phyloP scores from a whole-genome alignment of 92 coral and sea anemone genomes.

The Epizoanthus stellaris region DNA sequence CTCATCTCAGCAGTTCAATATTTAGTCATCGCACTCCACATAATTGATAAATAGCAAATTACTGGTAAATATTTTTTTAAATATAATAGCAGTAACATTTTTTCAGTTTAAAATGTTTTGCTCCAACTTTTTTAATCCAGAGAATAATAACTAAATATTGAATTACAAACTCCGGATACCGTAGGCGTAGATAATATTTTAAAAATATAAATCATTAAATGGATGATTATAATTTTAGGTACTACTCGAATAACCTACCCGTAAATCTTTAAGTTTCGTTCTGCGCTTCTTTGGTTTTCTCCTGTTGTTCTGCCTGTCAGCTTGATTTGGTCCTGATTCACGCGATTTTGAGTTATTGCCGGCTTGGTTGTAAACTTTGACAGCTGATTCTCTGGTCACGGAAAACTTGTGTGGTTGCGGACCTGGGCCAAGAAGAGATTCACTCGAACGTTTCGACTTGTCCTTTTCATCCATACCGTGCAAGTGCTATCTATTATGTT shows the following conservation, averaged over 20 bases:
- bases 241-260: not conserved
- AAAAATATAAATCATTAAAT: too few species aligned
- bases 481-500: not conserved
- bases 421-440: not conserved
- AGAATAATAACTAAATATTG: too few species aligned
- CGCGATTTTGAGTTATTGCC: not conserved
- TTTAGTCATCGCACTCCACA: too few species aligned
- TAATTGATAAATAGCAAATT: too few species aligned
- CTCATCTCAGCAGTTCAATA: too few species aligned
- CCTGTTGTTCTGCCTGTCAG: not conserved
- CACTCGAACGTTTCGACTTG: not conserved
- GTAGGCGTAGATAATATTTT: too few species aligned
- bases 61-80: too few species aligned
- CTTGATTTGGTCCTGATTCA: not conserved
- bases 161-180: too few species aligned
- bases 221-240: too few species aligned
- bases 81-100: too few species aligned
- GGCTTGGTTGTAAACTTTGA: not conserved
- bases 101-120: too few species aligned
- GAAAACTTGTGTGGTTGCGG: not conserved
- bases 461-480: constrained; percentile 22
- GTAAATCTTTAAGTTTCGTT: not conserved
- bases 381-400: constrained; percentile 1
- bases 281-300: constrained; percentile 11
- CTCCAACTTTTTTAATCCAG: too few species aligned